Evolutionary conservation across 2,888 invertebrate species (phyloP), one percentile per base, ranked within the genome.

Genomic region (Plusia festucae): DNA sequence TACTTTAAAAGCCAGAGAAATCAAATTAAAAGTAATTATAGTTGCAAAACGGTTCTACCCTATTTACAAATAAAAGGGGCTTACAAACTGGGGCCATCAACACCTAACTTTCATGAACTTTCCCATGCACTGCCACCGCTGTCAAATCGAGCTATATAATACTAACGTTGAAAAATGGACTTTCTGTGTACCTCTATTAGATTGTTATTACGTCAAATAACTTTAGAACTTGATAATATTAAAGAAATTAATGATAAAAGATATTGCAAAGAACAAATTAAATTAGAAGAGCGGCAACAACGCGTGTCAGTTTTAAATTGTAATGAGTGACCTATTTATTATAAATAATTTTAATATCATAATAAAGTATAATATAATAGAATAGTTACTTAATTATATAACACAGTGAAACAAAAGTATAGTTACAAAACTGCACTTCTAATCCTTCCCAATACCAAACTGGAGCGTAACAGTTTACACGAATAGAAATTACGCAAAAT

Each of bases 131-230:
- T 53, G 51, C 11, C n/a, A n/a, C 34, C 46, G 16, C 57, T 60
- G 34, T 77, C 73, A 57, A 60, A 57, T 52, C 46, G 20, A 16
- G 34, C 30, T 24, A 65, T 52, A 54, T 18, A 53, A 55, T 6
- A 15, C 13, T 73, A 57, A 73, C 58, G 44, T 61, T 61, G 79
- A 70, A 64, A 79, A 79, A 76, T 76, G 79, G 63, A 60, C 44
- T 79, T 70, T 59, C 57, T 44, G 32, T 65, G 62, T 75, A 64
- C 40, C 1, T 40, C 46, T 27, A 75, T 70, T 70, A 75, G 70
- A 59, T 75, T 30, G 30, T 60, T 74, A 75, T 63, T 68, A 61
- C 32, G 62, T 62, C 18, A 68, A 73, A 67, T 30, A 78, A 78
- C 58, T 74, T 74, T 16, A 27, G 4, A 32, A 16, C 55, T 67